A percentile compares a stretch with the other conserved stretches of the same genome.
phyloP scores from a whole-genome alignment of 2,797 vertebrate genomes.

The Mallotus villosus region DNA sequence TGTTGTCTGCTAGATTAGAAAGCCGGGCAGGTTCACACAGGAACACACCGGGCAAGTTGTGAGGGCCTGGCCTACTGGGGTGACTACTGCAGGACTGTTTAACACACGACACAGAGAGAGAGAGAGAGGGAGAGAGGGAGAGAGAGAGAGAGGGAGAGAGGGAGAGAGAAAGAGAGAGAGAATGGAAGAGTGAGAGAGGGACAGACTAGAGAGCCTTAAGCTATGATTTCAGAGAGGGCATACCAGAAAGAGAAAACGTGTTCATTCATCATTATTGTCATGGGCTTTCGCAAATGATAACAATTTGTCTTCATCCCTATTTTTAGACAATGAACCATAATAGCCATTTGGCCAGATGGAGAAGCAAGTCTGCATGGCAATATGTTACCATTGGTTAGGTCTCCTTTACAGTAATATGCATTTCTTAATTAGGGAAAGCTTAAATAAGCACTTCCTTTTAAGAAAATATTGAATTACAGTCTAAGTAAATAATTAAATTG shows the following conservation, averaged over 20 bases:
- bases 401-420: constrained; percentile 54
- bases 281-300: constrained; percentile 99
- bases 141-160: constrained; percentile 13
- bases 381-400: constrained; percentile 84
- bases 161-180: constrained; percentile 13
- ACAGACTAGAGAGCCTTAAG: constrained; percentile 88
- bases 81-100: constrained; percentile 84
- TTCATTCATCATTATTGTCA: constrained; percentile 99
- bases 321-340: constrained; percentile 99
- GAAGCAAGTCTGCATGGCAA: constrained; percentile 89
- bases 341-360: constrained; percentile 98
- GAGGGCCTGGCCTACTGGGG: constrained; percentile 87
- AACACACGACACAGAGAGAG: constrained; percentile 74
- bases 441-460: neutral
- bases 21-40: constrained; percentile 69
- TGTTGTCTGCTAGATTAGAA: constrained; percentile 83
- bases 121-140: constrained; percentile 21
- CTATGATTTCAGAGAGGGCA: constrained; percentile 97
- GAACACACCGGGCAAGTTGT: constrained; percentile 89
- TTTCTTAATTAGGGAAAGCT: constrained; percentile 61
- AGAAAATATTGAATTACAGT: neutral
- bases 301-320: constrained; percentile 99
- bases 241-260: constrained; percentile 79
- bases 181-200: constrained; percentile 69
- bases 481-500: too few relatives aligned